phyloP scores from a whole-genome alignment of 2,888 invertebrate genomes.

The Nemapogon koenigi region DNA sequence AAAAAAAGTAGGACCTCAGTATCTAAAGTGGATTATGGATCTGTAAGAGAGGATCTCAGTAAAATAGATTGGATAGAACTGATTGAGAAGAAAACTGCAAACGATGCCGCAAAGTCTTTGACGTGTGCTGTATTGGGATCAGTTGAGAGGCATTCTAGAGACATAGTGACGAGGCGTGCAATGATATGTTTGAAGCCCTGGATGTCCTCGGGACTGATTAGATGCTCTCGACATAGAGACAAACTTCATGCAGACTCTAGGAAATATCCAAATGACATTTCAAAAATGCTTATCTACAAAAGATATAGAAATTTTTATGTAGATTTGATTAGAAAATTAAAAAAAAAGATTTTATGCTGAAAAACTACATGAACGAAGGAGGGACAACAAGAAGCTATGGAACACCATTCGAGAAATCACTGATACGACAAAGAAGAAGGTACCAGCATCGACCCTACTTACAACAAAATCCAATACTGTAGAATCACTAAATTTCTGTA shows the following conservation, averaged over 20 bases:
- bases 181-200: no score
- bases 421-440: background rate
- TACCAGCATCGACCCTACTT: background rate
- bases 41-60: no score
- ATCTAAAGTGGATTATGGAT: no score
- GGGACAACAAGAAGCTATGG: background rate
- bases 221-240: constrained; percentile 13
- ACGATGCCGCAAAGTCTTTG: no score
- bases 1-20: no score
- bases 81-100: no score
- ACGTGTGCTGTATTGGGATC: no score
- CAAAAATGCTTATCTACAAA: background rate
- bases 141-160: no score
- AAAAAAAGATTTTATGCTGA: background rate
- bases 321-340: background rate
- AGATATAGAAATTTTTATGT: constrained; percentile 5
- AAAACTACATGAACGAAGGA: background rate
- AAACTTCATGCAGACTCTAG: constrained; percentile 8
- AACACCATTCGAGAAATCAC: background rate
- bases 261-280: constrained; percentile 7
- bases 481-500: constrained; percentile 12
- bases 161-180: no score
- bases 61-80: no score
- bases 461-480: background rate
- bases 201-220: constrained; percentile 14